phyloP scores from a whole-genome alignment of 1,140 invertebrate species.

The Drosophila setifemur region DNA sequence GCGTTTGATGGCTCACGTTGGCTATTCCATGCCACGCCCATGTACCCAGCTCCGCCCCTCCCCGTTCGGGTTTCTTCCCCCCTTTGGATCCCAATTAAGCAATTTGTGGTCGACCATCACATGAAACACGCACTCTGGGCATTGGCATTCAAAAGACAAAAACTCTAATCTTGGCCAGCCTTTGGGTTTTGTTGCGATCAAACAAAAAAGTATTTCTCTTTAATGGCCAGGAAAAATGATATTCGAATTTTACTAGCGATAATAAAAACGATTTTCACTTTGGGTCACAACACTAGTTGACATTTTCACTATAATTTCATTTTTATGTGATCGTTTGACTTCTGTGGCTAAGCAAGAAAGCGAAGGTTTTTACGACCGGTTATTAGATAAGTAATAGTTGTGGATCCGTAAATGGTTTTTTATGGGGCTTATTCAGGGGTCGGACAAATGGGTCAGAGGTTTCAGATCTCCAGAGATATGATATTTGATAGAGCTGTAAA shows the following conservation, averaged over 20 bases:
- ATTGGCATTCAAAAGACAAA: slow-evolving; percentile 23
- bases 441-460: slow-evolving; percentile 27
- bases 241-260: slow-evolving; percentile 33
- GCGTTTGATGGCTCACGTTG: slow-evolving; percentile 40
- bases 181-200: not conserved
- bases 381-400: slow-evolving; percentile 45
- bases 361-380: slow-evolving; percentile 25
- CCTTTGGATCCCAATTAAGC: slow-evolving; percentile 36
- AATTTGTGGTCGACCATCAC: slow-evolving; percentile 42
- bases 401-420: slow-evolving; percentile 28
- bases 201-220: not conserved
- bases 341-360: slow-evolving; percentile 25
- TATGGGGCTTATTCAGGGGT: slow-evolving; percentile 2
- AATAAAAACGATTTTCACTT: slow-evolving; percentile 47
- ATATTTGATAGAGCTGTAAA: slow-evolving; percentile 40
- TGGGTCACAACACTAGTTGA: slow-evolving; percentile 35
- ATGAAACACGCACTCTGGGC: slow-evolving; percentile 24
- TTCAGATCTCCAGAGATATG: slow-evolving; percentile 26
- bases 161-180: slow-evolving; percentile 26
- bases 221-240: slow-evolving; percentile 31
- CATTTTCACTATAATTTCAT: slow-evolving; percentile 22
- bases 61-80: not conserved
- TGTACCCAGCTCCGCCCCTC: not conserved
- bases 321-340: slow-evolving; percentile 35
- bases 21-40: slow-evolving; percentile 26